phyloP scores from a whole-genome alignment of 2,888 invertebrate genomes.

The Diarsia dahlii region DNA sequence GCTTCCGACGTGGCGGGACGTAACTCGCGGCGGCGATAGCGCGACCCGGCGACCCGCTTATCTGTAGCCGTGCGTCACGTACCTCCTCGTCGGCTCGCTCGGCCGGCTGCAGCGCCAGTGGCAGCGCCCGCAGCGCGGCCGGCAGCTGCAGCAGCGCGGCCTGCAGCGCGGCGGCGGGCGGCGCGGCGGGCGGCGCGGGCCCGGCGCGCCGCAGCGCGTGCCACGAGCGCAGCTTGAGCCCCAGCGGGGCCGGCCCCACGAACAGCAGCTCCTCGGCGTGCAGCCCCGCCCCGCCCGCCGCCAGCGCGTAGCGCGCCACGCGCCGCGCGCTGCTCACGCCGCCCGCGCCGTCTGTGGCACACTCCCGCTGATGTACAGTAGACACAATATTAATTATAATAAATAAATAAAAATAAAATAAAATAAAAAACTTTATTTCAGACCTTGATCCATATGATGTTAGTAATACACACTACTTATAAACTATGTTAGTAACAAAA shows the following conservation, averaged over 20 bases:
- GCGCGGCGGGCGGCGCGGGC: slow-evolving; percentile 33
- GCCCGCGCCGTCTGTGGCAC: slow-evolving; percentile 51
- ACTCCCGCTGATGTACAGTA: slow-evolving; percentile 49
- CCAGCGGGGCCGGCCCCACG: slow-evolving; percentile 58
- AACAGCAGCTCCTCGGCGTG: slow-evolving; percentile 78
- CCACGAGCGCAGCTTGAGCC: slow-evolving; percentile 76
- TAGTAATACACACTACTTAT: too few relatives aligned
- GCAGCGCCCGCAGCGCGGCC: background rate
- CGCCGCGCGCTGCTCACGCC: slow-evolving; percentile 70
- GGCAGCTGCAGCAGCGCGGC: slow-evolving; percentile 48
- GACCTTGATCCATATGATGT: too few relatives aligned
- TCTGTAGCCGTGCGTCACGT: background rate
- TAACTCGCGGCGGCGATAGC: slow-evolving; percentile 9
- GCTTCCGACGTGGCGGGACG: slow-evolving; percentile 22
- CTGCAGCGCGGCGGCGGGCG: slow-evolving; percentile 43
- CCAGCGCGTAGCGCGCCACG: slow-evolving; percentile 75
- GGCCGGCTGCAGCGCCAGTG: slow-evolving; percentile 14
- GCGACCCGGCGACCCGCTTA: slow-evolving; percentile 28
- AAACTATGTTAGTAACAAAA: too few relatives aligned
- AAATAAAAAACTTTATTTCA: too few relatives aligned
- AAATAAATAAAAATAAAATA: too few relatives aligned
- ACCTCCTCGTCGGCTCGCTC: slow-evolving; percentile 31
- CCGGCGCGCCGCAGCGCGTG: slow-evolving; percentile 58
- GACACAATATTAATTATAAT: too few relatives aligned
- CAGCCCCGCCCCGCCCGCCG: slow-evolving; percentile 61